Base-by-base conservation (phyloP, 1,140 invertebrate species). In the Drosophila gunungcola region DNA sequence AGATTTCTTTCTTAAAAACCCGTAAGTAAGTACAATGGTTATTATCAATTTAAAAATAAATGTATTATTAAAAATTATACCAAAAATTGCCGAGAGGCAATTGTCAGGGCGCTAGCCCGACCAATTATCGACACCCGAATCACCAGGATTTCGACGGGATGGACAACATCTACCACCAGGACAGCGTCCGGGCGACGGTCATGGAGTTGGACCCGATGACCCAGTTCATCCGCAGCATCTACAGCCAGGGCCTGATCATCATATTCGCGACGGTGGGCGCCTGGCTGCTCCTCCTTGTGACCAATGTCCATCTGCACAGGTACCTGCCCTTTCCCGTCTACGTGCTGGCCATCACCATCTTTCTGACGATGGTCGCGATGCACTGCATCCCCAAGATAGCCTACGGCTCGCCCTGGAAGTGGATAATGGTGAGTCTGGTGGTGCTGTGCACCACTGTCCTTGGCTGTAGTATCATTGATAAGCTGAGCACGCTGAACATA, bases 101-200 rank as follows among this genome's bases (percentile, higher is more conserved):
- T 43, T 63, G 38, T 64, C 64, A 64, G 57, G 43, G 43, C 21
- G 6, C n/a, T 13, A 3, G 3, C 7, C n/a, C 10, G 63, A 32
- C 12, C 21, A 3, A 27, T 3, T 13, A 32, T 36, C 11, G 3
- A 64, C 2, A 27, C 60, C 32, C 38, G 38, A 16, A 7, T 7
- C 27, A n/a, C 13, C 4, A 11, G 41, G 13, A 36, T 56, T 7
- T 42, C 21, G 4, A 1, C n/a, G 38, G 25, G 36, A 68, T 68
- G 64, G 64, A 68, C 46, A 52, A 68, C 25, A 68, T 68, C 6
- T 68, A 68, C 32, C 46, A 68, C 13, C 64, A 9, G 32, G 25
- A 65, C 9, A 13, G 29, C 1, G n/a, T 11, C 21, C 60, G 38
- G 10, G 1, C 21, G 1, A 12, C 6, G n/a, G 7, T 39, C 10